These are phyloP conservation scores for Sebastes wilsoni DNA, from an alignment of 2,797 vertebrate genomes.

Conservation along the genomic window DNA sequence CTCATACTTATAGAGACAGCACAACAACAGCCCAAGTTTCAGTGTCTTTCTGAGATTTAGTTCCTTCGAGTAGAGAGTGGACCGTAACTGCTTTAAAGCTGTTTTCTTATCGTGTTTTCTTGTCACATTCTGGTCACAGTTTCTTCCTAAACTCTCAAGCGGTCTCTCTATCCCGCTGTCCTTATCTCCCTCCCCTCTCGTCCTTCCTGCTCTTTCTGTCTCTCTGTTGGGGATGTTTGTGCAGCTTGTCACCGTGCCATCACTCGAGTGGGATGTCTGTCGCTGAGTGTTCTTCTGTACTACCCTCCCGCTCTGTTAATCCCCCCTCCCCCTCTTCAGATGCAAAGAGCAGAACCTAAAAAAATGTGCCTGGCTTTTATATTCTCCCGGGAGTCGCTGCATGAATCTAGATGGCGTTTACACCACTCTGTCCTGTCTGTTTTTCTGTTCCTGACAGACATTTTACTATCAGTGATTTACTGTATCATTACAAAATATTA, in stretches of 20 bases:
- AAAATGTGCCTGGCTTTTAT: slow-evolving; percentile 30
- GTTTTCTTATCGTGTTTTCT: neutral
- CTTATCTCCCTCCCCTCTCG: slow-evolving; percentile 27
- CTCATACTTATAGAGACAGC: no score
- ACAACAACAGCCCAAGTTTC: neutral
- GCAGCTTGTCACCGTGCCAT: slow-evolving; percentile 69
- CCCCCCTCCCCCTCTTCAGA: slow-evolving; percentile 41
- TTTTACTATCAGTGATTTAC: neutral
- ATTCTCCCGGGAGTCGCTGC: neutral
- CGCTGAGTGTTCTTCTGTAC: slow-evolving; percentile 51
- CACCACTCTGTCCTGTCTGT: neutral
- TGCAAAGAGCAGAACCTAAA: slow-evolving; percentile 46
- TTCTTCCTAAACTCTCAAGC: slow-evolving; percentile 17
- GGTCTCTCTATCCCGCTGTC: neutral
- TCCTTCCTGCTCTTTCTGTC: slow-evolving; percentile 40
- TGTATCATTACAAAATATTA: neutral
- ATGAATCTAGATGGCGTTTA: neutral
- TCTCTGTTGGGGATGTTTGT: slow-evolving; percentile 72
- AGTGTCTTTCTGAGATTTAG: neutral
- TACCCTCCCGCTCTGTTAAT: slow-evolving; percentile 57
- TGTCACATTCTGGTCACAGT: slow-evolving; percentile 6
- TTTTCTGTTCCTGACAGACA: neutral
- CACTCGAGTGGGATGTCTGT: slow-evolving; percentile 50
- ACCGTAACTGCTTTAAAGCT: neutral
- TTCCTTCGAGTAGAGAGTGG: neutral